Evolutionary conservation across 2,113 vertebrate genomes (phyloP).

Genomic region (Alces alces): DNA sequence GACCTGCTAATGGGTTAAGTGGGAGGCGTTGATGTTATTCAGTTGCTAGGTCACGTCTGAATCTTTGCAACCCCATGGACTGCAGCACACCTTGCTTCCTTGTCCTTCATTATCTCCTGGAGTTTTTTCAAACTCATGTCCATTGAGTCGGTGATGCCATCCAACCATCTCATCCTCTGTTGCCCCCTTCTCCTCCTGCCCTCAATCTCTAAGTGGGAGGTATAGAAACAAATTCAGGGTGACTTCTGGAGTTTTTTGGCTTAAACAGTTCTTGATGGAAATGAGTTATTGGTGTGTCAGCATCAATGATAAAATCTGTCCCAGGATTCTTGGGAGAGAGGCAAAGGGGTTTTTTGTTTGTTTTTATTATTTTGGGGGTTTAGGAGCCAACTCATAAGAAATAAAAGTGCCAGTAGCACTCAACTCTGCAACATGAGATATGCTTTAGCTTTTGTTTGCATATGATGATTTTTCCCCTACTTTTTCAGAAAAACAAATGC

Average conservation of each 20-base stretch:
- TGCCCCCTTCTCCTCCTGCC: not conserved
- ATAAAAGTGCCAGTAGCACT: not conserved
- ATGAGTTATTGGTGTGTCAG: not conserved
- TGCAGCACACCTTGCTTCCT: not conserved
- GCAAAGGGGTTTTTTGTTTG: not conserved
- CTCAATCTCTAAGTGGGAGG: not conserved
- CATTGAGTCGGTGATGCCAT: not conserved
- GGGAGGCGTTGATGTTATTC: not conserved
- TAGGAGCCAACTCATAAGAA: not conserved
- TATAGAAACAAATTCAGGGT: not conserved
- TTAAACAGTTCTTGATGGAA: not conserved
- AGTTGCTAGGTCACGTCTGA: not conserved
- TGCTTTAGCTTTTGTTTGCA: conserved; percentile 41
- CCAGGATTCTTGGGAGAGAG: not conserved
- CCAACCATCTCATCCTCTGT: not conserved
- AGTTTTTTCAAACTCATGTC: not conserved
- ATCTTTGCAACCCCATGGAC: not conserved
- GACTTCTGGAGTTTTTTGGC: not conserved
- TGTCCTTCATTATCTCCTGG: not conserved
- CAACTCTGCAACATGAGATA: not conserved
- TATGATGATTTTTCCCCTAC: conserved; percentile 4
- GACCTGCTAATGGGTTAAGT: not conserved
- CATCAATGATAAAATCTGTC: not conserved
- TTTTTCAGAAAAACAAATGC: conserved; percentile 54
- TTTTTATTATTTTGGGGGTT: not conserved